A percentile compares a stretch with the other conserved stretches of the same genome.
Conservation (phyloP, 2,113 vertebrate species). For the Rallus limicola region DNA sequence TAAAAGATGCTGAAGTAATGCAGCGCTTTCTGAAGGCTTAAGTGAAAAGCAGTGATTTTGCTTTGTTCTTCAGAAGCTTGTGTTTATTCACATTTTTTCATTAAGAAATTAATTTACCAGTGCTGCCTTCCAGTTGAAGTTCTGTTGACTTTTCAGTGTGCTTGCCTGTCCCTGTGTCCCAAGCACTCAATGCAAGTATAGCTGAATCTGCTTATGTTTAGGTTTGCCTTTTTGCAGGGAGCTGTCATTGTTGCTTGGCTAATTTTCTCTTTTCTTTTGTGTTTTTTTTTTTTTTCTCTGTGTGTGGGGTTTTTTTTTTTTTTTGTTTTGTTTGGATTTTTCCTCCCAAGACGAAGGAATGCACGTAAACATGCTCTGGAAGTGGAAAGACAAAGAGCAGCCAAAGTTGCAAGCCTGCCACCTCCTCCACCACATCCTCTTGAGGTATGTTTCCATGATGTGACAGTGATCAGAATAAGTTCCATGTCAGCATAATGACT, state of each 20-base stretch:
- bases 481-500: not conserved
- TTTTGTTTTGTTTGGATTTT: not conserved
- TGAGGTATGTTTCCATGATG: conserved; percentile 72
- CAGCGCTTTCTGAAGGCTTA: not conserved
- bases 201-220: not conserved
- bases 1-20: not conserved
- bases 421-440: conserved; percentile 78
- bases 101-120: not conserved
- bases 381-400: conserved; percentile 86
- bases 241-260: not conserved
- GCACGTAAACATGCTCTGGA: conserved; percentile 85
- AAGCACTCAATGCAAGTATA: not conserved
- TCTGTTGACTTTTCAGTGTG: not conserved
- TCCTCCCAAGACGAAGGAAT: conserved; percentile 72
- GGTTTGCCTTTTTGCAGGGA: not conserved
- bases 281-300: too few relatives aligned
- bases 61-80: not conserved
- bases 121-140: not conserved
- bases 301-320: too few relatives aligned
- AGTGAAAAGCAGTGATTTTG: not conserved
- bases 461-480: not conserved
- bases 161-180: not conserved
- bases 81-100: not conserved
- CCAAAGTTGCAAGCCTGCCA: conserved; percentile 86
- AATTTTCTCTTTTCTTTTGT: not conserved